phyloP scores from a whole-genome alignment of 2,113 vertebrate genomes.

The Aleadryas rufinucha region DNA sequence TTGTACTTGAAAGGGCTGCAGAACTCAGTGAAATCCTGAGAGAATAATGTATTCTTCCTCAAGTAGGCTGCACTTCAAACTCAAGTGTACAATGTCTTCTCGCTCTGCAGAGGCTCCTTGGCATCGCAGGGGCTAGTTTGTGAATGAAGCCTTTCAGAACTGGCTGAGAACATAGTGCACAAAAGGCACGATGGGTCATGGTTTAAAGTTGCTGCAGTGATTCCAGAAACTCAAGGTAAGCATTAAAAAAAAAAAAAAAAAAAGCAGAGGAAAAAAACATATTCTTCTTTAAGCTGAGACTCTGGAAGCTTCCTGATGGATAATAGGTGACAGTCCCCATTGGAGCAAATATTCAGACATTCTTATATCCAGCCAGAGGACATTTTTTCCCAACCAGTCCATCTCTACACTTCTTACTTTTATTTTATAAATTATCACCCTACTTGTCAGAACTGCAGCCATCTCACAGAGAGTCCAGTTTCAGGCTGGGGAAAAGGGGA shows the following conservation, averaged over 20 bases:
- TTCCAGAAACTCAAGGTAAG: neutral
- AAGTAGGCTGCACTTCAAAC: neutral
- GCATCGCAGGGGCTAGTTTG: accelerated
- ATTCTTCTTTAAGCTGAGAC: neutral
- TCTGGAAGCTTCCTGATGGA: neutral
- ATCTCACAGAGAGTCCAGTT: neutral
- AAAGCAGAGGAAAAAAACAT: neutral
- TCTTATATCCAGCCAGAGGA: neutral
- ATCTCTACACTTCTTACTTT: neutral
- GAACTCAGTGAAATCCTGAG: neutral
- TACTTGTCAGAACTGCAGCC: neutral
- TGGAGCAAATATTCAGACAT: neutral
- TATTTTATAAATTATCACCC: neutral
- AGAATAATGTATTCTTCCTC: neutral
- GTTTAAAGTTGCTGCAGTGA: neutral
- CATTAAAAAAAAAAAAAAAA: neutral
- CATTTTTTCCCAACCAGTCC: neutral
- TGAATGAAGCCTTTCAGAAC: neutral
- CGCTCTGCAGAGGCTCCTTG: neutral
- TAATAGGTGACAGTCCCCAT: neutral
- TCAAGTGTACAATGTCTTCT: neutral
- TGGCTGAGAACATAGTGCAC: neutral
- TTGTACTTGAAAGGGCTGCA: neutral
- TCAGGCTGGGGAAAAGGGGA: neutral
- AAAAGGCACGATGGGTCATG: neutral